These are phyloP conservation scores for Anorthoa munda DNA, from an alignment of 2,888 invertebrate species.

Conservation along the genomic window DNA sequence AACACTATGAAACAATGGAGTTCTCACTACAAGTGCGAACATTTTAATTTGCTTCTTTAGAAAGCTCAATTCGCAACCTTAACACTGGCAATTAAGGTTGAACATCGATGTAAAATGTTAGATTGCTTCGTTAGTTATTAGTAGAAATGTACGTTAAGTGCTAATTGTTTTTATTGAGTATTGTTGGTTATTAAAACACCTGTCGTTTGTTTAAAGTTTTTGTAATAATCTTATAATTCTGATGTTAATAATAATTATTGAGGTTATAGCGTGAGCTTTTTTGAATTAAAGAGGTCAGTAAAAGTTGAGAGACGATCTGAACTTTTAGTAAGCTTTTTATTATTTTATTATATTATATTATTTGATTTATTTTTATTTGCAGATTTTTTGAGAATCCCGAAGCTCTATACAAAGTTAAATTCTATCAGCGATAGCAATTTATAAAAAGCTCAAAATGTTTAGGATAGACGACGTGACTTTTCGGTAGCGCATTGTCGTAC, in stretches of 20 bases:
- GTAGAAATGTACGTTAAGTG: conserved; percentile 14
- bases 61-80: conserved; percentile 7
- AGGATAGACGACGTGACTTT: no score
- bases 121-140: conserved; percentile 36
- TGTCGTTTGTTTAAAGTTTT: conserved; percentile 38
- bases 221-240: conserved; percentile 44
- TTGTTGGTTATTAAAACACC: conserved; percentile 35
- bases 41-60: conserved; percentile 37
- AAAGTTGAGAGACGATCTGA: neutral
- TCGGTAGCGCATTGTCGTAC: no score
- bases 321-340: no score
- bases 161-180: conserved; percentile 59
- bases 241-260: conserved; percentile 12
- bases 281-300: conserved; percentile 12
- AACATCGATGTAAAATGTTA: neutral
- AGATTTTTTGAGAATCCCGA: no score
- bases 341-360: no score
- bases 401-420: no score
- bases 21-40: conserved; percentile 38
- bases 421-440: no score
- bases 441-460: no score
- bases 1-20: conserved; percentile 52
- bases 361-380: no score
- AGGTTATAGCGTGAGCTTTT: conserved; percentile 10
- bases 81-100: accelerated